Conservation (phyloP, 2,113 vertebrate species). For the Serinus canaria region DNA sequence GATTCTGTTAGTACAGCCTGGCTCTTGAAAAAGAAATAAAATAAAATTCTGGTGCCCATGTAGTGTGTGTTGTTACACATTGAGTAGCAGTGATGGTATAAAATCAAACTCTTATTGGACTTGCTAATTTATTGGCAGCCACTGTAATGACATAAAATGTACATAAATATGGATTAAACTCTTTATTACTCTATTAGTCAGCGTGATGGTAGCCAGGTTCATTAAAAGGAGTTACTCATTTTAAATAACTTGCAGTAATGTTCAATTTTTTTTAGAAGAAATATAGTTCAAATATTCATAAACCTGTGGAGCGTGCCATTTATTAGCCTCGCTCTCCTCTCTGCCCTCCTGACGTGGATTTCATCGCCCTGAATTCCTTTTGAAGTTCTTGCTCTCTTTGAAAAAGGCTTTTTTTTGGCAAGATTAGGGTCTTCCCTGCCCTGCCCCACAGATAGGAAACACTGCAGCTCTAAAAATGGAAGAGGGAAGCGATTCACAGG, state of each 20-base stretch:
- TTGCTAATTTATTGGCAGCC: slow-evolving; percentile 10
- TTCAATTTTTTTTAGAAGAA: neutral
- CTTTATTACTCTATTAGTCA: slow-evolving; percentile 22
- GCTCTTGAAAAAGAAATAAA: neutral
- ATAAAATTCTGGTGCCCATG: neutral
- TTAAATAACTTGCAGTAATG: neutral
- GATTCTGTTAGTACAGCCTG: neutral
- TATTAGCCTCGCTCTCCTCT: neutral
- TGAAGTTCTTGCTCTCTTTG: neutral
- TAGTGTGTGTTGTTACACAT: neutral
- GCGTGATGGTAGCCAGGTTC: neutral
- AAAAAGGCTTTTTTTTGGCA: neutral
- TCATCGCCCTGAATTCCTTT: neutral
- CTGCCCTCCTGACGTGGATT: neutral
- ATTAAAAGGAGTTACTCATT: slow-evolving; percentile 18
- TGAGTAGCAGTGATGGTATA: neutral
- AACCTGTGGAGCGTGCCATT: neutral
- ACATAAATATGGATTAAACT: slow-evolving; percentile 33
- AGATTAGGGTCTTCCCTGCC: neutral
- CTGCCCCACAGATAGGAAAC: rapidly evolving
- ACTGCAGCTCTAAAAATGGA: neutral
- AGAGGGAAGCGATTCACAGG: neutral
- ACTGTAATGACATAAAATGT: neutral
- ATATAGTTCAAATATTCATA: slow-evolving; percentile 8
- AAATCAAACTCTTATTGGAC: neutral